phyloP scores from a whole-genome alignment of 1,140 invertebrate species.

The Nomia melanderi region DNA sequence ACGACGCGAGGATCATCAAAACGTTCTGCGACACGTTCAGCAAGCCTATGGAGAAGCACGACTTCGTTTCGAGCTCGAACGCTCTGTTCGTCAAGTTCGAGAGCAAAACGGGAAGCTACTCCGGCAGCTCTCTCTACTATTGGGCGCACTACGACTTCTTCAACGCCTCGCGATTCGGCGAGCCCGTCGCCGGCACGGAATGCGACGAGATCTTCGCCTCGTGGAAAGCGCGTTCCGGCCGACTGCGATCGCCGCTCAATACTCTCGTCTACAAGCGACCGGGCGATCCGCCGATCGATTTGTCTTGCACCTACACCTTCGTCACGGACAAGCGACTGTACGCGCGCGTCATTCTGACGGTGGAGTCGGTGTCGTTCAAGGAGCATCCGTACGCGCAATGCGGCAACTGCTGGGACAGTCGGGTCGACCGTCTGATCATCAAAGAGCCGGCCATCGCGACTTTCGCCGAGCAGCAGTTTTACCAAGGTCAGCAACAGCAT shows the following conservation, averaged over 20 bases:
- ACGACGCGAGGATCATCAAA: constrained; percentile 93
- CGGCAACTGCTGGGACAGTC: constrained; percentile 90
- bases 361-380: constrained; percentile 87
- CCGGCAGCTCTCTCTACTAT: constrained; percentile 92
- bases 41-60: constrained; percentile 94
- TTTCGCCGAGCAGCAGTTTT: constrained; percentile 29
- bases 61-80: constrained; percentile 93
- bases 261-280: constrained; percentile 91
- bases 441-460: constrained; percentile 83
- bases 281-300: constrained; percentile 83
- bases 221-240: constrained; percentile 87
- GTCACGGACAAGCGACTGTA: constrained; percentile 90
- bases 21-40: constrained; percentile 96
- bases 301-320: constrained; percentile 91
- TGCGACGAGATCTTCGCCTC: constrained; percentile 93
- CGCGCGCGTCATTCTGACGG: constrained; percentile 88
- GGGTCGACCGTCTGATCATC: constrained; percentile 83
- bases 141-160: constrained; percentile 97
- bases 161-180: constrained; percentile 92
- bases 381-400: constrained; percentile 90
- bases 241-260: constrained; percentile 90
- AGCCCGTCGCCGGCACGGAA: constrained; percentile 87
- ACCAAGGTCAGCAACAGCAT: constrained; percentile 11
- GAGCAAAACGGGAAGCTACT: constrained; percentile 94
- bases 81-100: constrained; percentile 93